These are phyloP conservation scores for Rhinolophus sinicus DNA, from an alignment of 2,113 vertebrate genomes.

Conservation along the genomic window DNA sequence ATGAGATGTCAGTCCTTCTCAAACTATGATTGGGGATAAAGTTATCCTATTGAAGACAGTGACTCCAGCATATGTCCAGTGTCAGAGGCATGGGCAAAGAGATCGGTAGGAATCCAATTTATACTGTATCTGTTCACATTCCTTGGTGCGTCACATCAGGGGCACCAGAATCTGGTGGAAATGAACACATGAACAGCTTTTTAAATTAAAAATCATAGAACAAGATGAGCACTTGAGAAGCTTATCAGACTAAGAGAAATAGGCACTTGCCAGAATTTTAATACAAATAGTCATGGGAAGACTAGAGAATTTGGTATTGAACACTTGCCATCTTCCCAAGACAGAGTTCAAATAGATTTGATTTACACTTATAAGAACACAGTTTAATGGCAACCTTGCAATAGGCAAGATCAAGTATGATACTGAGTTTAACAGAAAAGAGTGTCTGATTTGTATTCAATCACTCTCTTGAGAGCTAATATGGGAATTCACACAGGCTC, in stretches of 20 bases:
- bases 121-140: not conserved
- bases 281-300: not conserved
- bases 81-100: not conserved
- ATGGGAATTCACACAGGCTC: not conserved
- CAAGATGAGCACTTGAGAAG: not conserved
- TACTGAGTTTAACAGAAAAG: constrained; percentile 8
- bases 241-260: not conserved
- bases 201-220: not conserved
- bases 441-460: not conserved
- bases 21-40: not conserved
- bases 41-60: not conserved
- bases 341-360: constrained; percentile 1
- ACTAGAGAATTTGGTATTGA: not conserved
- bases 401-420: constrained; percentile 27
- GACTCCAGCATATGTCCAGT: not conserved
- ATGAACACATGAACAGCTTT: not conserved
- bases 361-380: not conserved
- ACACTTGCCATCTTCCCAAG: not conserved
- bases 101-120: not conserved
- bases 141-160: not conserved
- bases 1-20: not conserved
- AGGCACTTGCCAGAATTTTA: not conserved
- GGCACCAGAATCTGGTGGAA: not conserved
- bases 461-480: not conserved
- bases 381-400: constrained; percentile 2